Conservation (phyloP, 2,888 invertebrate species). For the Synanthedon tipuliformis region DNA sequence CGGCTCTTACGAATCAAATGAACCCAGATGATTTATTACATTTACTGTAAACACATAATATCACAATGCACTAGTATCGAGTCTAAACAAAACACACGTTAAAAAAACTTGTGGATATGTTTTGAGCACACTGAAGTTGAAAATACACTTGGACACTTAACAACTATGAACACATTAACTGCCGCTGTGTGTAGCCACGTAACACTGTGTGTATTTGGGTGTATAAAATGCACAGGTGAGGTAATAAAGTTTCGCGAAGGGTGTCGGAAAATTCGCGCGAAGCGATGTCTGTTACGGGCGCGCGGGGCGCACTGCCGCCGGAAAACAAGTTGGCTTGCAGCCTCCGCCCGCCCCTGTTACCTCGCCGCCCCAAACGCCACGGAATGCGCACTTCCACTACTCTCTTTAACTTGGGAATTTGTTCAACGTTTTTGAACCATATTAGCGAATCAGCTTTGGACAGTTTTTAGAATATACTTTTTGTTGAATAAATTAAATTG, state of each 20-base stretch:
- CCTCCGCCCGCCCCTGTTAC: constrained; percentile 42
- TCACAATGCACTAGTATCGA: too few relatives aligned
- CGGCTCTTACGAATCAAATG: constrained; percentile 23
- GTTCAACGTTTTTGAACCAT: too few relatives aligned
- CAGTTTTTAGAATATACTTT: too few relatives aligned
- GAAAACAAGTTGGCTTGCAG: constrained; percentile 43
- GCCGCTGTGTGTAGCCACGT: neutral
- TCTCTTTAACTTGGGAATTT: too few relatives aligned
- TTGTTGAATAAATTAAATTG: too few relatives aligned
- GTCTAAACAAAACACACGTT: neutral
- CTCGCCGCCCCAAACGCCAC: constrained; percentile 16
- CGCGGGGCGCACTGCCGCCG: constrained; percentile 60
- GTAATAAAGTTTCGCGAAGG: constrained; percentile 4
- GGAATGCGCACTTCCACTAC: constrained; percentile 52
- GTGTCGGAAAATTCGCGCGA: constrained; percentile 18
- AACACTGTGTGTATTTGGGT: neutral
- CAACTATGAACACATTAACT: neutral
- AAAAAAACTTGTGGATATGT: neutral
- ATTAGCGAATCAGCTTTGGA: too few relatives aligned
- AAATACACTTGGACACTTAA: neutral
- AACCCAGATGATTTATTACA: constrained; percentile 9
- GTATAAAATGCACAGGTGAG: neutral
- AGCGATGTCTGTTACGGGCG: constrained; percentile 20
- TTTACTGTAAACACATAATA: too few relatives aligned
- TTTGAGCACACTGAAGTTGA: neutral